Evolutionary conservation across 2,888 invertebrate genomes (phyloP).

Genomic region (Oasisia sp.): DNA sequence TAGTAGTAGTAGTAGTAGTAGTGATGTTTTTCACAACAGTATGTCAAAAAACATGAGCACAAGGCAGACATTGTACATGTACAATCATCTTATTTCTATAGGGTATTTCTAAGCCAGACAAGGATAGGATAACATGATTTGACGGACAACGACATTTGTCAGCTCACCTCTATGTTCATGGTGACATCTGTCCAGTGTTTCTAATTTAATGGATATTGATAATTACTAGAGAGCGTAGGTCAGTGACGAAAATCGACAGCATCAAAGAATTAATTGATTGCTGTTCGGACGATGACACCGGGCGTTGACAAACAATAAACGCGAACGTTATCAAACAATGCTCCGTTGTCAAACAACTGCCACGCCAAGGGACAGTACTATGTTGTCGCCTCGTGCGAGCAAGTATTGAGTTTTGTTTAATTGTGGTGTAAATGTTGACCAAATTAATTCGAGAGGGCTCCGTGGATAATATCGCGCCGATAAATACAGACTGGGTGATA

Average conservation of each 20-base stretch:
- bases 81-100: too few relatives aligned
- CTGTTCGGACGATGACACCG: background rate
- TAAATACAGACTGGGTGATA: background rate
- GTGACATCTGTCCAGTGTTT: background rate
- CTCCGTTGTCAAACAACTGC: too few relatives aligned
- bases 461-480: background rate
- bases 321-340: background rate
- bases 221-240: background rate
- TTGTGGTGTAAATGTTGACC: background rate
- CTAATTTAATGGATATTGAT: background rate
- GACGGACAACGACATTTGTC: background rate
- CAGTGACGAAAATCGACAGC: background rate
- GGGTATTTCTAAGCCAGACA: background rate
- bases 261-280: slow-evolving; percentile 5
- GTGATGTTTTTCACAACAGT: too few relatives aligned
- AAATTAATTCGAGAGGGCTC: background rate
- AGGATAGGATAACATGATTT: background rate
- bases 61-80: too few relatives aligned
- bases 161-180: background rate
- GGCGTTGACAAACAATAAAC: background rate
- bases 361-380: background rate
- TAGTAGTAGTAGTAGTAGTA: too few relatives aligned
- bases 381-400: background rate
- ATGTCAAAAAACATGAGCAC: too few relatives aligned
- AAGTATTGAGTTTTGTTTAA: background rate